Evolutionary conservation across 2,888 invertebrate species (phyloP).

Genomic region (Pseudanteris insignis): DNA sequence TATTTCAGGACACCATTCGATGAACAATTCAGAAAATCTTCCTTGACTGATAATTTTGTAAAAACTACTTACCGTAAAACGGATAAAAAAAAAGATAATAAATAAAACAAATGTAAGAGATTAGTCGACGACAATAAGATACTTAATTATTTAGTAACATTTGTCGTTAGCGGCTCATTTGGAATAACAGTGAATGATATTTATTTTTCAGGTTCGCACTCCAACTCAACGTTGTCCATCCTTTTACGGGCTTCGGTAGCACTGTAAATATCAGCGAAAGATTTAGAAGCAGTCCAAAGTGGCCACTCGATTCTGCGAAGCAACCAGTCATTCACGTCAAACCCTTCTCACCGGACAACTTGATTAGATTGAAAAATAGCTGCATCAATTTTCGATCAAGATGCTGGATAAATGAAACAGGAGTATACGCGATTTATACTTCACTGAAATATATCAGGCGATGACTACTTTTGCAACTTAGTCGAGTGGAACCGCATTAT

Average conservation of each 20-base stretch:
- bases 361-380: constrained; percentile 17
- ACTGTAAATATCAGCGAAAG: constrained; percentile 10
- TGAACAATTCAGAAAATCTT: constrained; percentile 8
- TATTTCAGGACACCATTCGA: constrained; percentile 19
- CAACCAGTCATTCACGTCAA: constrained; percentile 26
- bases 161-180: no score
- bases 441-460: constrained; percentile 28
- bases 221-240: not conserved
- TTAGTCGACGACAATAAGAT: no score
- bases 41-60: constrained; percentile 9
- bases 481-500: constrained; percentile 35
- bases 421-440: no score
- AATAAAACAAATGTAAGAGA: no score
- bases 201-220: constrained; percentile 2
- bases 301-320: constrained; percentile 9
- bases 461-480: constrained; percentile 33
- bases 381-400: constrained; percentile 24
- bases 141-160: no score
- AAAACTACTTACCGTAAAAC: not conserved
- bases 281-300: constrained; percentile 13
- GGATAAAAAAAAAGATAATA: no score
- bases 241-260: constrained; percentile 4
- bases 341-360: constrained; percentile 10
- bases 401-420: no score
- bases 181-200: not conserved